A percentile compares a stretch with the other conserved stretches of the same genome.
Evolutionary conservation across 2,888 invertebrate genomes (phyloP).

Genomic region (Craniophora ligustri): DNA sequence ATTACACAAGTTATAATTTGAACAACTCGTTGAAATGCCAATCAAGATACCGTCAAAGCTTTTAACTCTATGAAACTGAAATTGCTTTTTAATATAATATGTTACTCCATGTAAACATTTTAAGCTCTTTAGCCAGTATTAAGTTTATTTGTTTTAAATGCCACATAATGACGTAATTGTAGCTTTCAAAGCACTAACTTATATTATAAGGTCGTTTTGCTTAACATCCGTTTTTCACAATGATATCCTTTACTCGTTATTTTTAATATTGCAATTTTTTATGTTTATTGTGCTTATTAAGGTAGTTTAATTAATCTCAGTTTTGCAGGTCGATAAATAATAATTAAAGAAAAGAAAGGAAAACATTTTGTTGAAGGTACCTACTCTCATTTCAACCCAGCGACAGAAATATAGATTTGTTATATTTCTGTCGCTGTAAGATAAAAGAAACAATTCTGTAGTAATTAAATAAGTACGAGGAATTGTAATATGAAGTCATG

Average conservation of each 20-base stretch:
- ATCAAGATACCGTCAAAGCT: neutral
- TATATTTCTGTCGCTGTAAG: too few relatives aligned
- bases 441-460: constrained; percentile 31
- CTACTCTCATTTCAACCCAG: constrained; percentile 12
- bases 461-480: constrained; percentile 27
- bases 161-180: constrained; percentile 25
- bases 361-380: neutral
- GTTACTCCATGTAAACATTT: constrained; percentile 2
- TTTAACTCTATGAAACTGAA: neutral
- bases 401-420: neutral
- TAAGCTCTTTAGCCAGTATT: neutral
- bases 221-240: constrained; percentile 31
- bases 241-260: constrained; percentile 17
- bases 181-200: constrained; percentile 7
- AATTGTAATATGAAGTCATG: constrained; percentile 33
- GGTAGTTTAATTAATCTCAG: too few relatives aligned
- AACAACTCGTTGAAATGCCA: neutral
- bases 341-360: neutral
- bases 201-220: constrained; percentile 24
- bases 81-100: constrained; percentile 1
- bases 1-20: neutral
- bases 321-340: neutral
- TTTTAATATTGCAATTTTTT: constrained; percentile 5
- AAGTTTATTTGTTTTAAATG: constrained; percentile 19
- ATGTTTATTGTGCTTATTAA: too few relatives aligned